phyloP scores from a whole-genome alignment of 2,888 invertebrate genomes.

The Eremobia ochroleuca region DNA sequence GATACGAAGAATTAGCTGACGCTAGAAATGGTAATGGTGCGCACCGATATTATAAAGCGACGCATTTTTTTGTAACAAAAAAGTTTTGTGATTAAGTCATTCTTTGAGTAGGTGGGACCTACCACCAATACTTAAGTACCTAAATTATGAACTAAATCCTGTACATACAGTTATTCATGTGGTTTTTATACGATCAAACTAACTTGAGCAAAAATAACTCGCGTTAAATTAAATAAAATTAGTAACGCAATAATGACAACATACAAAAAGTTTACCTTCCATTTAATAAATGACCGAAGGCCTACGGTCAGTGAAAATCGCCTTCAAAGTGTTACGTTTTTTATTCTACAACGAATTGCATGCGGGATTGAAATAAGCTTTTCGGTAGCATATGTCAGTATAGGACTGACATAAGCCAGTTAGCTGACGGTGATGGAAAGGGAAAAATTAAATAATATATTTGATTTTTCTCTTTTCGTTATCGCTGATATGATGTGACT shows the following conservation, averaged over 20 bases:
- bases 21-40: constrained; percentile 36
- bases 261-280: no score
- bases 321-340: no score
- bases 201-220: not conserved
- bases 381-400: not conserved
- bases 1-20: constrained; percentile 42
- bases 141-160: no score
- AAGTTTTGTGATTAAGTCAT: no score
- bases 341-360: not conserved
- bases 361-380: not conserved
- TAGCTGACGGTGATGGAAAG: no score
- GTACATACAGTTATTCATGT: not conserved
- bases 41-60: not conserved
- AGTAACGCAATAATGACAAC: not conserved
- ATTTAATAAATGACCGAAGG: no score
- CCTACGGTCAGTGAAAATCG: no score
- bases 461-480: not conserved
- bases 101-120: not conserved
- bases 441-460: no score
- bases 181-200: not conserved
- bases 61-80: not conserved
- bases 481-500: not conserved
- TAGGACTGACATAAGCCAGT: no score
- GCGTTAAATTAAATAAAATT: not conserved
- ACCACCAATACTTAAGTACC: not conserved